A percentile compares a stretch with the other conserved stretches of the same genome.
phyloP scores from a whole-genome alignment of 2,113 vertebrate species.

The Opisthocomus hoazin region DNA sequence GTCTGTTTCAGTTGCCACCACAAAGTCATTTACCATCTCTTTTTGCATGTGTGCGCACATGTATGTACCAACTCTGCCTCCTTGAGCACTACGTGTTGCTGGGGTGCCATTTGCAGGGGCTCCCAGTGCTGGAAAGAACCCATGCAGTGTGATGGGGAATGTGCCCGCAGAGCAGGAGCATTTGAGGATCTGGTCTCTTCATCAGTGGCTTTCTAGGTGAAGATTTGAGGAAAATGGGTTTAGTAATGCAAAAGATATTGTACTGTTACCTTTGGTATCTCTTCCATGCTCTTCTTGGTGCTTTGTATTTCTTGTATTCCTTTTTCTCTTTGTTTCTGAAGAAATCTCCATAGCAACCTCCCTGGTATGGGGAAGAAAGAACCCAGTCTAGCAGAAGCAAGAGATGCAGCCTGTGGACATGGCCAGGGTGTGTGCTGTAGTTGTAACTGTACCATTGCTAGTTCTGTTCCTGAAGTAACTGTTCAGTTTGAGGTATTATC shows the following conservation, averaged over 20 bases:
- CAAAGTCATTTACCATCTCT: not conserved
- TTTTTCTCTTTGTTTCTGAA: not conserved
- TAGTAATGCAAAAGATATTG: not conserved
- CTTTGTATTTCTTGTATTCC: not conserved
- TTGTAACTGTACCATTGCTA: not conserved
- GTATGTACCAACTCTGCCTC: not conserved
- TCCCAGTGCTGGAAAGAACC: not conserved
- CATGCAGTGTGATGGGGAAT: fast-evolving
- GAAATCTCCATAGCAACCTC: slow-evolving; percentile 42
- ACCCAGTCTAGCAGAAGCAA: not conserved
- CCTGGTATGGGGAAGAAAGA: not conserved
- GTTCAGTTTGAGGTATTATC: not conserved
- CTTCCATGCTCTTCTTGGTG: not conserved
- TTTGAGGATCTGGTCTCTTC: not conserved
- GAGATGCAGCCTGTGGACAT: not conserved
- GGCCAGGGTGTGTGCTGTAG: not conserved
- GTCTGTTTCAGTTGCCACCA: not conserved
- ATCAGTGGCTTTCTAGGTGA: not conserved
- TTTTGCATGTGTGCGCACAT: fast-evolving
- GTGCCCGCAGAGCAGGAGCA: not conserved
- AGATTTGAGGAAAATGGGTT: not conserved
- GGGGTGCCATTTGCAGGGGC: fast-evolving
- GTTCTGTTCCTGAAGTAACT: not conserved
- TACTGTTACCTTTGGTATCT: not conserved
- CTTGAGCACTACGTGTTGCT: not conserved